Evolutionary conservation across 2,797 vertebrate genomes (phyloP), one percentile per base, ranked within the genome.

Genomic region (Falco columbarius): DNA sequence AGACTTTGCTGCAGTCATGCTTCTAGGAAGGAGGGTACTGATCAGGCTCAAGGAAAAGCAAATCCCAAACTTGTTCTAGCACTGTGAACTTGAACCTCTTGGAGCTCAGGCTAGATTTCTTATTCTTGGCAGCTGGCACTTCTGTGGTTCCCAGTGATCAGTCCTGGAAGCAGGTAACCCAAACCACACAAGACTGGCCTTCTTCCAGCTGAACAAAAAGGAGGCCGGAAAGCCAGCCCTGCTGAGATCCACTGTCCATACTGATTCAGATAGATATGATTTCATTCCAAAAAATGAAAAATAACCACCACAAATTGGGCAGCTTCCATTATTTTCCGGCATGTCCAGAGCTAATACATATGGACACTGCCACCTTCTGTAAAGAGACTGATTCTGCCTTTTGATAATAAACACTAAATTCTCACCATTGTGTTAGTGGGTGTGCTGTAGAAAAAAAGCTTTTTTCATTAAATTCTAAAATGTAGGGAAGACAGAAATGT

Each of bases 281-380:
- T 90, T 68, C 3, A 20, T 38, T 85, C 13, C 0, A 9, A 23
- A 56, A 82, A 49, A 52, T n/a, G 17, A 32, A 4, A 49, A 58
- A 40, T 20, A 32, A 4, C 0, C 46, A 58, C 3, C 10, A 58
- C 49, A 89, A 73, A 44, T 6, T 74, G 15, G 49, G 30, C 44
- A 76, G 26, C 4, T 30, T 63, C 27, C 36, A 17, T 29, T 68
- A 23, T 17, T 34, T 85, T 75, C 71, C 76, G 76, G 23, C 16
- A 51, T 56, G 52, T 40, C 44, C 67, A 54, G 13, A 82, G 40
- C 12, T 52, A 76, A 49, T 20, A 36, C 0, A 17, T 59, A 71
- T 38, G 23, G 72, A 96, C 12, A 88, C 72, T 81, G 84, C 67
- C 89, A 95, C 89, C 81, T 93, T 92, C 91, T 93, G 94, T 92